Conservation (phyloP, 2,113 vertebrate species). For the Nanorana parkeri region DNA sequence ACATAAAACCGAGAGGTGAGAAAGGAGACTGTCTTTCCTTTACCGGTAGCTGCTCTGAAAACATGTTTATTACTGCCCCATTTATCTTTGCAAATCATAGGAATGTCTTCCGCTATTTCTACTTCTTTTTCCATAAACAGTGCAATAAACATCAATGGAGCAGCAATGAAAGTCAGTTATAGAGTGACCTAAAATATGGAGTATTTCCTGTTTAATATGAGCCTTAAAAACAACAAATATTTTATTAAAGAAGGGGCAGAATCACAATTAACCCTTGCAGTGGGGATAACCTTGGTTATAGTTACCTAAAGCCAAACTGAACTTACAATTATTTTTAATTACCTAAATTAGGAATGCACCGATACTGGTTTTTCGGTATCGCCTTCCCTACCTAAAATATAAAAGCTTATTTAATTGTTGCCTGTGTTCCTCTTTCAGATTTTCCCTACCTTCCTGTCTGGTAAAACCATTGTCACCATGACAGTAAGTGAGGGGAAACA, state of each 20-base stretch:
- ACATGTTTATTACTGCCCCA: background rate
- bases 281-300: background rate
- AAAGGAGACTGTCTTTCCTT: background rate
- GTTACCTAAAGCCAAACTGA: background rate
- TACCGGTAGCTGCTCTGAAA: background rate
- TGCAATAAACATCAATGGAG: background rate
- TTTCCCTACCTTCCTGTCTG: too few species aligned
- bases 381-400: too few species aligned
- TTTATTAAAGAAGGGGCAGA: too few species aligned
- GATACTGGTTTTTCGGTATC: too few species aligned
- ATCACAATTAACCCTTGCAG: too few species aligned
- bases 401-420: too few species aligned
- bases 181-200: background rate
- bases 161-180: background rate
- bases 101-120: background rate
- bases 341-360: too few species aligned
- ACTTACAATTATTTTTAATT: too few species aligned
- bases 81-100: slow-evolving; percentile 6
- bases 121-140: slow-evolving; percentile 4
- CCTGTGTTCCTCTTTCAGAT: too few species aligned
- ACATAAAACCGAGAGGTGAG: background rate
- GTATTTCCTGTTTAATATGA: background rate
- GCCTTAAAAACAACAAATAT: background rate
- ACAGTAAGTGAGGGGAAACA: too few species aligned
- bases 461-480: too few species aligned